Evolutionary conservation across 2,797 vertebrate species (phyloP).

Genomic region (Miichthys miiuy): DNA sequence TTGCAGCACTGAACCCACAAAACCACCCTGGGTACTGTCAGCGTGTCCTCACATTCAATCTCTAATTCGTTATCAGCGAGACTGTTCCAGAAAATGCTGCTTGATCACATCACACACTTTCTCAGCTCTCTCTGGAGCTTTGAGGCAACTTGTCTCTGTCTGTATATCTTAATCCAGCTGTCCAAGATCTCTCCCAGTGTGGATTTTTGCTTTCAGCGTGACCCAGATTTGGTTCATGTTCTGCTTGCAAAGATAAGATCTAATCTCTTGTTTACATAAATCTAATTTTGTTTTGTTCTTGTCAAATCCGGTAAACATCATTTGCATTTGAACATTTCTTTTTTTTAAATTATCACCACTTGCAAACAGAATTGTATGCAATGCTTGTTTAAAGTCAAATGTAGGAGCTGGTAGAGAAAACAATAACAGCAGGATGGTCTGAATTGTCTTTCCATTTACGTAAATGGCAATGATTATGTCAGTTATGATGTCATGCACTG

Average conservation of each 20-base stretch:
- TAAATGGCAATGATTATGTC: constrained; percentile 73
- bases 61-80: constrained; percentile 55
- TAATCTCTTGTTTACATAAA: constrained; percentile 67
- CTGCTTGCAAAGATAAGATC: constrained; percentile 45
- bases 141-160: constrained; percentile 47
- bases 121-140: constrained; percentile 37
- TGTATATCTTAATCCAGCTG: constrained; percentile 57
- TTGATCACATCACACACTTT: constrained; percentile 51
- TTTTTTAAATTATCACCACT: constrained; percentile 21
- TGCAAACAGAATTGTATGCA: constrained; percentile 42
- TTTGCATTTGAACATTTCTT: constrained; percentile 58
- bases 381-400: constrained; percentile 48
- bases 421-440: constrained; percentile 55
- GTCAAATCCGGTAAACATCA: constrained; percentile 67
- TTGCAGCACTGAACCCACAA: constrained; percentile 27
- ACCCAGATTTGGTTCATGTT: constrained; percentile 67
- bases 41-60: constrained; percentile 37
- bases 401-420: constrained; percentile 43
- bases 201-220: constrained; percentile 50
- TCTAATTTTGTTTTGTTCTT: constrained; percentile 63
- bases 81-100: constrained; percentile 61
- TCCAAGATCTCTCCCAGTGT: constrained; percentile 59
- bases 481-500: constrained; percentile 79
- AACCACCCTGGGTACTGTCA: constrained; percentile 32
- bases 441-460: constrained; percentile 73